Conservation (phyloP, 2,113 vertebrate genomes). For the Dromaius novaehollandiae region DNA sequence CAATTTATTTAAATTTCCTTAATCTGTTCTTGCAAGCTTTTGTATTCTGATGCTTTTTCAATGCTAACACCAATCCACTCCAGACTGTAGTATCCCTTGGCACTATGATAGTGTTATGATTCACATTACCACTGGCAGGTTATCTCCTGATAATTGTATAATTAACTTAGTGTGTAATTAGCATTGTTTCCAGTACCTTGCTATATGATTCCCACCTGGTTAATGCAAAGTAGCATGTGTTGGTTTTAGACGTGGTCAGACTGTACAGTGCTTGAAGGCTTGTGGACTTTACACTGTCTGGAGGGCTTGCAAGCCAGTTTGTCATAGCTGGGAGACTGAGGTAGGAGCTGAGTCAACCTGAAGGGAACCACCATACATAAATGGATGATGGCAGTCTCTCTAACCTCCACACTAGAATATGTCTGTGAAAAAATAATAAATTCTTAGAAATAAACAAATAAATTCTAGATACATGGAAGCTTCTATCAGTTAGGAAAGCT, state of each 20-base stretch:
- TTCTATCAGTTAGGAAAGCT: neutral
- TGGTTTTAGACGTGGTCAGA: neutral
- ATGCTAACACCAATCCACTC: neutral
- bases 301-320: neutral
- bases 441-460: neutral
- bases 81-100: neutral
- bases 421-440: neutral
- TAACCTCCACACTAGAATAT: neutral
- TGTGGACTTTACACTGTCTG: neutral
- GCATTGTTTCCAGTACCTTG: neutral
- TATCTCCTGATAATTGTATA: neutral
- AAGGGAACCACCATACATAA: neutral
- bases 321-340: neutral
- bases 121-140: neutral
- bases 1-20: neutral
- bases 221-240: neutral
- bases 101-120: neutral
- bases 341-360: neutral
- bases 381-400: neutral
- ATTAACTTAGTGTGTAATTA: slow-evolving; percentile 21
- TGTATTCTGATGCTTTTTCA: neutral
- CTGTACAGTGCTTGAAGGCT: neutral
- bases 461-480: neutral
- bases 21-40: neutral
- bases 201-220: neutral